Evolutionary conservation across 2,797 vertebrate genomes (phyloP).

Genomic region (Girardinus metallicus): DNA sequence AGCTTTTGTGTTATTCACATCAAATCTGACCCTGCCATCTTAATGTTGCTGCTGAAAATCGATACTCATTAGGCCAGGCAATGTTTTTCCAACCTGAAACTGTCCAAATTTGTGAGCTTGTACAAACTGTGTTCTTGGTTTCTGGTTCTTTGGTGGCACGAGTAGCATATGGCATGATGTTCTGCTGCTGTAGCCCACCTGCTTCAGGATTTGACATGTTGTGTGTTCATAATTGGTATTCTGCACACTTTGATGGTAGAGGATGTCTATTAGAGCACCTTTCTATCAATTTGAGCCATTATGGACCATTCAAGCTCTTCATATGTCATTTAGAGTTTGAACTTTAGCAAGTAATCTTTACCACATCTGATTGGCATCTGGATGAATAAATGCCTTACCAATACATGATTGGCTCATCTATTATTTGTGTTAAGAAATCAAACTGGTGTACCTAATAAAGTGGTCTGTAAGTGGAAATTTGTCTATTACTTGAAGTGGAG

Average conservation of each 20-base stretch:
- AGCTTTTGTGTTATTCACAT: neutral
- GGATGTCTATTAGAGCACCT: neutral
- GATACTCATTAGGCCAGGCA: neutral
- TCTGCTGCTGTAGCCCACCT: neutral
- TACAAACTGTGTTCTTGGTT: neutral
- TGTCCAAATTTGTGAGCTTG: neutral
- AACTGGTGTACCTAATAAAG: neutral
- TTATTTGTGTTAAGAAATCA: neutral
- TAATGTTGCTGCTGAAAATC: neutral
- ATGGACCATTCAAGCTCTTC: neutral
- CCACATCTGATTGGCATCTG: neutral
- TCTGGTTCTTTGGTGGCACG: neutral
- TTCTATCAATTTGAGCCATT: neutral
- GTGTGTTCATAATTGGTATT: neutral
- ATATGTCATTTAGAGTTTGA: neutral
- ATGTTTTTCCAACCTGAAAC: neutral
- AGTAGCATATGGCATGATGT: neutral
- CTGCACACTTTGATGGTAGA: neutral
- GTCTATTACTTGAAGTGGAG: conserved; percentile 57
- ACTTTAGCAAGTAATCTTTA: neutral
- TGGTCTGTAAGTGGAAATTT: conserved; percentile 16
- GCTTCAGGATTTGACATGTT: neutral
- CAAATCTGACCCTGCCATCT: neutral
- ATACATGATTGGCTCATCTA: neutral
- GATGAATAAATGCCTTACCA: neutral